Evolutionary conservation across 2,113 vertebrate genomes (phyloP).

Genomic region (Poicephalus meyeri): DNA sequence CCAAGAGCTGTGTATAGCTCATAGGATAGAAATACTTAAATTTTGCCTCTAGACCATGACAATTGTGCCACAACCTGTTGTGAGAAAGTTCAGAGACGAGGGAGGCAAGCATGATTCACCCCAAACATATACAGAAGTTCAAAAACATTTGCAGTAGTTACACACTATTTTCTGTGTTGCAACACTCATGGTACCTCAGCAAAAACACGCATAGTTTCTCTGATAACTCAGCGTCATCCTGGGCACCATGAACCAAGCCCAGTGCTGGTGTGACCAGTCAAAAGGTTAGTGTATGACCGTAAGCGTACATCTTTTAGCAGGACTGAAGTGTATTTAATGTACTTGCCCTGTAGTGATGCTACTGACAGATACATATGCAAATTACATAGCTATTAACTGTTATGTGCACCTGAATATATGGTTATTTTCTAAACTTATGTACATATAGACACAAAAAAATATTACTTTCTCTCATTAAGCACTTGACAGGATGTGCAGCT

Average conservation of each 20-base stretch:
- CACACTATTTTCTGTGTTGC: background rate
- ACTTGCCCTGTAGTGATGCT: background rate
- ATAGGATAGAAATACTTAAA: background rate
- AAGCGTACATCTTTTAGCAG: background rate
- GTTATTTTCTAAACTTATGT: background rate
- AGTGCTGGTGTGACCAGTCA: background rate
- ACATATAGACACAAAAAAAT: background rate
- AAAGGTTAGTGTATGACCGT: background rate
- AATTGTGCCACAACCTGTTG: background rate
- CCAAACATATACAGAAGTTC: background rate
- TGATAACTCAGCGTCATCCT: background rate
- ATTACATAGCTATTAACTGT: background rate
- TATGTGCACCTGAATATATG: background rate
- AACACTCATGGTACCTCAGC: background rate
- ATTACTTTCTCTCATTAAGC: background rate
- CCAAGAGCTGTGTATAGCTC: background rate
- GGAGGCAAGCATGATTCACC: background rate
- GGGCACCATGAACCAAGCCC: background rate
- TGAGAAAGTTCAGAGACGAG: background rate
- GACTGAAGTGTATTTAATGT: background rate
- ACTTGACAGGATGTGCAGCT: background rate
- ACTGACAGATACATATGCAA: background rate
- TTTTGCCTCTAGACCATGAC: background rate
- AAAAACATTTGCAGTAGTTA: background rate
- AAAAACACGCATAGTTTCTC: background rate